Evolutionary conservation across 2,888 invertebrate genomes (phyloP).

Genomic region (Prosapia bicincta): DNA sequence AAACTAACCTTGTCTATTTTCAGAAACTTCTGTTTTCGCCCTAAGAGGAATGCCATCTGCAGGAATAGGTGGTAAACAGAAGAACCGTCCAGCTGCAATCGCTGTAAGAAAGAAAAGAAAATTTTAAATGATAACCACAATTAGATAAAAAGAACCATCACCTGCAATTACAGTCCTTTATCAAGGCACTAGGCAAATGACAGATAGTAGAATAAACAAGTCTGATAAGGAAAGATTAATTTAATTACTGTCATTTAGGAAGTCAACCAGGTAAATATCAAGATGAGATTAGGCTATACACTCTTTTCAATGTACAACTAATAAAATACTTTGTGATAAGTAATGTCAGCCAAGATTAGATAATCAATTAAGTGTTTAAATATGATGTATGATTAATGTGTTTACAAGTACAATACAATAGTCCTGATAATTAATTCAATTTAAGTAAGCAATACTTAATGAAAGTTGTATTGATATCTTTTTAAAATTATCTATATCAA

Average conservation of each 20-base stretch:
- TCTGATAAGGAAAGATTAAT: slow-evolving; percentile 11
- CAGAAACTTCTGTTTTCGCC: slow-evolving; percentile 13
- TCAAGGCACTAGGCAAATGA: slow-evolving; percentile 9
- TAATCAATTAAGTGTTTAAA: background rate
- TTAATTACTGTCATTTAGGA: slow-evolving; percentile 6
- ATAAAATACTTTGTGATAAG: background rate
- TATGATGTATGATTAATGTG: background rate
- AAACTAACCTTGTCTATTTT: slow-evolving; percentile 28
- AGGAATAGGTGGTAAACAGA: slow-evolving; percentile 20
- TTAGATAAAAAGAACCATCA: background rate
- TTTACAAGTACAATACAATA: background rate
- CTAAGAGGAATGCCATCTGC: background rate
- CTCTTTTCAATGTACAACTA: background rate
- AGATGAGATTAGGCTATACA: slow-evolving; percentile 2
- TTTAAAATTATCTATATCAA: no score
- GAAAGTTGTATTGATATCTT: background rate
- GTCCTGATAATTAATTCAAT: background rate
- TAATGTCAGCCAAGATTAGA: slow-evolving; percentile 7
- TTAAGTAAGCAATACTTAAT: background rate
- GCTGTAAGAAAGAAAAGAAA: slow-evolving; percentile 17
- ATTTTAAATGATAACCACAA: background rate
- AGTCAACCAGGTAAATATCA: background rate
- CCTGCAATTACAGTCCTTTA: background rate
- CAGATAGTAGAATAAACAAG: slow-evolving; percentile 11
- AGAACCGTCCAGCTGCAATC: slow-evolving; percentile 31